Percentiles rank a stretch among this genome's conserved stretches.
These are phyloP conservation scores for Pristionchus arcanus DNA, from an alignment of 2,888 invertebrate genomes.

Conservation along the genomic window DNA sequence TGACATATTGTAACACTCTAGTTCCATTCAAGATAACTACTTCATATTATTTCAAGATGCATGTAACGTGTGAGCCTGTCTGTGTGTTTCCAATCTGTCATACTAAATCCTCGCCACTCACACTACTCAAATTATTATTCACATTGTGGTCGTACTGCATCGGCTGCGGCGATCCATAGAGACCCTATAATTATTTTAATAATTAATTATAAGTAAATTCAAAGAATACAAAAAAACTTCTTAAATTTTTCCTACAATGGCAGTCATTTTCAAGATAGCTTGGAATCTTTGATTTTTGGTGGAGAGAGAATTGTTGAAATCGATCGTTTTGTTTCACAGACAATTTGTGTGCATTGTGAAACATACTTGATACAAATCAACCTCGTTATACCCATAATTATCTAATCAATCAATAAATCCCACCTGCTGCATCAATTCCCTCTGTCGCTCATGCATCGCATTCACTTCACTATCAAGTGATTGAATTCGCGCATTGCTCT, in stretches of 20 bases:
- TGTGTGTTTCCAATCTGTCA: not conserved
- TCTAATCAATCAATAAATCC: not conserved
- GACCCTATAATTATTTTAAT: not conserved
- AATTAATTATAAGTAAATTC: not conserved
- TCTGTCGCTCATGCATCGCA: constrained; percentile 37
- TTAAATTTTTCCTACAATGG: too few species aligned
- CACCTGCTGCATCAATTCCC: constrained; percentile 41
- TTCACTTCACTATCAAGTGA: not conserved
- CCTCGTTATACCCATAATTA: too few species aligned
- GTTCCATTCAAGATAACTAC: too few species aligned
- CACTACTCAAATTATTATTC: constrained; percentile 50
- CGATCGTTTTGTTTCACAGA: not conserved
- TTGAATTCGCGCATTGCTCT: constrained; percentile 25
- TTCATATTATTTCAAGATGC: too few species aligned
- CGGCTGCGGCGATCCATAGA: constrained; percentile 15
- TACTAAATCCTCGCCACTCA: not conserved
- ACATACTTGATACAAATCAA: not conserved
- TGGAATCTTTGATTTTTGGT: too few species aligned
- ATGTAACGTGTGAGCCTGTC: too few species aligned
- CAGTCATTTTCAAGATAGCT: too few species aligned
- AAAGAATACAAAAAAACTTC: too few species aligned
- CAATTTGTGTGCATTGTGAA: not conserved
- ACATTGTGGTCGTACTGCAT: constrained; percentile 22
- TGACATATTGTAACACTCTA: too few species aligned
- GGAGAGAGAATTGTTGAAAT: not conserved